Conservation (phyloP, 2,888 invertebrate species). For the Leptogaster cylindrica region DNA sequence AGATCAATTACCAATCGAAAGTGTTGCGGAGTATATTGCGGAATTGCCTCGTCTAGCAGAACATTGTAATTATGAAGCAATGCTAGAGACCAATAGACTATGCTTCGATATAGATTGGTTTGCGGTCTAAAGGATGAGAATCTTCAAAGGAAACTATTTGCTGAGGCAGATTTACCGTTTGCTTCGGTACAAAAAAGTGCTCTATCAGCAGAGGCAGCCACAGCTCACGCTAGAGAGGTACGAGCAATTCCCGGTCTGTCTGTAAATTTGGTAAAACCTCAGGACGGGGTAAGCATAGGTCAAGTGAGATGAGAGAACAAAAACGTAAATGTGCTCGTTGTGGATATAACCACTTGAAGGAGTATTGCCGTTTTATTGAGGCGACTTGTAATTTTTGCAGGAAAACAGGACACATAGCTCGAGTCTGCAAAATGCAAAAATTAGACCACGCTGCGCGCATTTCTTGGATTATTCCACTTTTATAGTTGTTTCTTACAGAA, state of each 20-base stretch:
- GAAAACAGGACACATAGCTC: background rate
- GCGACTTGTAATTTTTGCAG: too few species aligned
- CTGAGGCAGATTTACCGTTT: background rate
- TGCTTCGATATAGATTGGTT: background rate
- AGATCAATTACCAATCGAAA: background rate
- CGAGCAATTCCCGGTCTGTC: too few species aligned
- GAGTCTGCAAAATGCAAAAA: slow-evolving; percentile 29
- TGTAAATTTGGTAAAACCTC: too few species aligned
- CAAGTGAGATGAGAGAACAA: too few species aligned
- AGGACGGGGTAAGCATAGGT: too few species aligned
- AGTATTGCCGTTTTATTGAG: too few species aligned
- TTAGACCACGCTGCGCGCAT: slow-evolving; percentile 47
- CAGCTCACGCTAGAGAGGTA: too few species aligned
- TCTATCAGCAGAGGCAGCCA: too few species aligned
- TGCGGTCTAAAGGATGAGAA: background rate
- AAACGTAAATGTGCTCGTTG: too few species aligned
- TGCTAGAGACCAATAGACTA: background rate
- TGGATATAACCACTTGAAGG: too few species aligned
- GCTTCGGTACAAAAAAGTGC: too few species aligned
- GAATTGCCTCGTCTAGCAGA: background rate
- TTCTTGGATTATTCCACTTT: slow-evolving; percentile 43
- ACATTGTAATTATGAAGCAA: background rate
- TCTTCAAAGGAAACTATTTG: background rate
- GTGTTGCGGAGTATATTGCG: background rate
- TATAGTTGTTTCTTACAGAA: slow-evolving; percentile 42